A percentile compares a stretch with the other conserved stretches of the same genome.
Conservation (phyloP, 1,140 invertebrate species). For the Bombus fervidus region DNA sequence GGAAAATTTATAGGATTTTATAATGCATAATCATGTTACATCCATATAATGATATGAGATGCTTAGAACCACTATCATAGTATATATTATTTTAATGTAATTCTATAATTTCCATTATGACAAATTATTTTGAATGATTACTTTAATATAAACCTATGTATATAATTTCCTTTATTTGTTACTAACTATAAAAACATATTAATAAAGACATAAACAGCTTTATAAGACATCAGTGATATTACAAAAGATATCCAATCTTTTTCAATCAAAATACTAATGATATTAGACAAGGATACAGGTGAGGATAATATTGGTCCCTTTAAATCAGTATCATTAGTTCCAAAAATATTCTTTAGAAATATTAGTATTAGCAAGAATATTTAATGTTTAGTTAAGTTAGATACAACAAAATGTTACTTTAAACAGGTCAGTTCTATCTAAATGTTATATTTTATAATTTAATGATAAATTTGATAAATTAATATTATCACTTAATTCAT, state of each 20-base stretch:
- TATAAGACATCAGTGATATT: background rate
- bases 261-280: too few species aligned
- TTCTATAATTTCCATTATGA: too few species aligned
- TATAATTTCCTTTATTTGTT: background rate
- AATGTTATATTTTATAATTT: background rate
- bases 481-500: background rate
- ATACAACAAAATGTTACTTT: background rate
- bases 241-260: background rate
- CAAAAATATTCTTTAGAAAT: background rate
- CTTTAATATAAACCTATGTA: too few species aligned
- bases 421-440: background rate
- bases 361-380: background rate
- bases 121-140: too few species aligned
- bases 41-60: background rate
- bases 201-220: too few species aligned
- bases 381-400: background rate
- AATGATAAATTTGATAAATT: background rate
- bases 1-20: background rate
- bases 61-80: background rate
- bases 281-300: too few species aligned
- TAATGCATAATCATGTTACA: background rate
- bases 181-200: background rate
- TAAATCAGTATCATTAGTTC: background rate
- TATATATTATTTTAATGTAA: background rate
- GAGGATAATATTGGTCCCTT: background rate